Conservation (phyloP, 2,888 invertebrate species). For the Seladonia tumulorum region DNA sequence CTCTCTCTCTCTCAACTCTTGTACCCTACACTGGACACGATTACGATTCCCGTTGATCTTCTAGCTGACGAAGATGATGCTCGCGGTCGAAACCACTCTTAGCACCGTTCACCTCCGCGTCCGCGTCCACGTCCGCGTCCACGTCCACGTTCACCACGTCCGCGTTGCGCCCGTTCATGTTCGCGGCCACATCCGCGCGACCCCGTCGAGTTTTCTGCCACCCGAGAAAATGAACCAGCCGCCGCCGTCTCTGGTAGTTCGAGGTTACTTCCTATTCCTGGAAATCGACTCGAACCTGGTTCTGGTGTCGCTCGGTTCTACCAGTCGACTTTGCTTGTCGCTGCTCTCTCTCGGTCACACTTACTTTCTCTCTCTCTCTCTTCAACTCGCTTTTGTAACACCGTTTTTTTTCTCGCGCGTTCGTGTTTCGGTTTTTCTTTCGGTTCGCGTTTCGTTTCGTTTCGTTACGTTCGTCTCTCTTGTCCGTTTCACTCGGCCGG, state of each 20-base stretch:
- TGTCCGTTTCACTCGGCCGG: constrained; percentile 73
- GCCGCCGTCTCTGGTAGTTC: too few species aligned
- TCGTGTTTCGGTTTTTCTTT: not conserved
- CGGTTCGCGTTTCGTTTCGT: constrained; percentile 5
- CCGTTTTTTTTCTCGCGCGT: not conserved
- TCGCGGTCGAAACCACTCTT: not conserved
- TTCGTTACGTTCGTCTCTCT: constrained; percentile 59
- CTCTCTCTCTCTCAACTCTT: not conserved
- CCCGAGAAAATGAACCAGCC: not conserved
- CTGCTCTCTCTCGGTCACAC: not conserved
- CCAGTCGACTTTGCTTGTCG: not conserved
- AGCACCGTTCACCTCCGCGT: constrained; percentile 13
- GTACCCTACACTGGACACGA: not conserved
- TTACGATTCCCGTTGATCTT: not conserved
- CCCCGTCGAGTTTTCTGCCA: not conserved
- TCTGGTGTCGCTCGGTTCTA: not conserved
- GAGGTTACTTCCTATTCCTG: not conserved
- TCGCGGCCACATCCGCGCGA: not conserved
- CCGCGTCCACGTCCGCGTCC: constrained; percentile 29
- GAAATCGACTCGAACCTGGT: constrained; percentile 4
- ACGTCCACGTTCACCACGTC: constrained; percentile 20
- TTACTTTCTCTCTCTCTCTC: not conserved
- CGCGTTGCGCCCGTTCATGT: not conserved
- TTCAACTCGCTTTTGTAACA: not conserved
- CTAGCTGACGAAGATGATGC: not conserved